These are phyloP conservation scores for Eupithecia insigniata DNA, from an alignment of 2,888 invertebrate species.

Conservation along the genomic window DNA sequence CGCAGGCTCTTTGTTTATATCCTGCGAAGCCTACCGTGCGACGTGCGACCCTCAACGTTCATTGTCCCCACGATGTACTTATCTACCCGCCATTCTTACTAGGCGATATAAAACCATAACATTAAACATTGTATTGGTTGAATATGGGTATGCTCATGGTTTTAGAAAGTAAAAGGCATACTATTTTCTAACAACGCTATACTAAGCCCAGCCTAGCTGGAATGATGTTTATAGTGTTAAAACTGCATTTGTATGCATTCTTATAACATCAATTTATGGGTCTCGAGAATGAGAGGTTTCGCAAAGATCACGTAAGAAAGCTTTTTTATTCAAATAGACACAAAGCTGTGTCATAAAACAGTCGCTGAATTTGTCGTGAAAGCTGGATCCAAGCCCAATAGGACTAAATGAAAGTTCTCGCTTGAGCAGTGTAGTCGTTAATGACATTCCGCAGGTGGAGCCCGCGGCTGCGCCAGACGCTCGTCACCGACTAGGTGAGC, in stretches of 20 bases:
- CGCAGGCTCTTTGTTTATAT: slow-evolving; percentile 83
- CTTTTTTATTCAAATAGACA: not conserved
- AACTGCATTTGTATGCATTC: not conserved
- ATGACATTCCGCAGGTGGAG: slow-evolving; percentile 76
- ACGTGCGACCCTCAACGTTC: slow-evolving; percentile 56
- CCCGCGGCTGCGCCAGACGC: slow-evolving; percentile 72
- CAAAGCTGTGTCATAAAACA: not conserved
- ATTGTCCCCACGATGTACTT: slow-evolving; percentile 51
- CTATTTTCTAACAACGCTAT: not conserved
- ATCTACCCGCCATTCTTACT: slow-evolving; percentile 37
- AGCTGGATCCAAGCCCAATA: slow-evolving; percentile 42
- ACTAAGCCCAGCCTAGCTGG: not conserved
- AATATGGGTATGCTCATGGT: not conserved
- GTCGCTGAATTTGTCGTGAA: not conserved
- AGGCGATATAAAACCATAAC: slow-evolving; percentile 35
- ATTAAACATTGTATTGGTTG: slow-evolving; percentile 13
- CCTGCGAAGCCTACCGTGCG: slow-evolving; percentile 64
- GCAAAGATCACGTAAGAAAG: not conserved
- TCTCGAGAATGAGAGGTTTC: not conserved
- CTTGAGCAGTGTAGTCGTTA: slow-evolving; percentile 69
- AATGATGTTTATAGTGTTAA: not conserved
- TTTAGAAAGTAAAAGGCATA: not conserved
- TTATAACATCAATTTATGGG: not conserved
- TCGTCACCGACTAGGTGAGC: slow-evolving; percentile 63
- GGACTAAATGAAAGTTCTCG: slow-evolving; percentile 56